These are phyloP conservation scores for Papilio glaucus DNA, from an alignment of 1,140 invertebrate genomes.

Conservation along the genomic window DNA sequence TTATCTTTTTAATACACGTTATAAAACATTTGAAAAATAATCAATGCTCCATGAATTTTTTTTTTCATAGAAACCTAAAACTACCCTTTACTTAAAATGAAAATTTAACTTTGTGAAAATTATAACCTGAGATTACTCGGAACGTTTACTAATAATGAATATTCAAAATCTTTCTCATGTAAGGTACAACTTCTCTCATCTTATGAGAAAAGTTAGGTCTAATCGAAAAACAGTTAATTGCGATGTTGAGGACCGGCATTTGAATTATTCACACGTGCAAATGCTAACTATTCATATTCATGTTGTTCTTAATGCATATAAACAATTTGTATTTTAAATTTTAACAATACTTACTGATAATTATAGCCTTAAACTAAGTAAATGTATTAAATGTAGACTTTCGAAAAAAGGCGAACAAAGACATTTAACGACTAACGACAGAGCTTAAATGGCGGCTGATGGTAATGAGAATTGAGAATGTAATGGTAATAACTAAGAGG, in stretches of 20 bases:
- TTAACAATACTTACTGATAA: slow-evolving; percentile 17
- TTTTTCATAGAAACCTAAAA: background rate
- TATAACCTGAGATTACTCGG: background rate
- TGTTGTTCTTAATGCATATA: background rate
- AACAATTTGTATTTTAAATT: background rate
- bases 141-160: background rate
- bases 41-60: too few relatives aligned
- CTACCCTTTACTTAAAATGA: background rate
- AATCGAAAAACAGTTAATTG: background rate
- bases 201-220: background rate
- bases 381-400: slow-evolving; percentile 22
- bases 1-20: background rate
- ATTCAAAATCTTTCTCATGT: background rate
- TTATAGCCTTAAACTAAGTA: background rate
- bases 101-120: background rate
- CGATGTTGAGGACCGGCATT: slow-evolving; percentile 19
- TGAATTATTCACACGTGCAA: slow-evolving; percentile 29
- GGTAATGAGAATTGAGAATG: too few relatives aligned
- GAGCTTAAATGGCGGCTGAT: slow-evolving; percentile 31
- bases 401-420: slow-evolving; percentile 36
- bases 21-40: background rate
- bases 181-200: background rate
- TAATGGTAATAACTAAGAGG: too few relatives aligned
- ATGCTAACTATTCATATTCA: background rate
- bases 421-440: slow-evolving; percentile 22